Evolutionary conservation across 1,140 invertebrate species (phyloP).

Genomic region (Steinernema khuongi): DNA sequence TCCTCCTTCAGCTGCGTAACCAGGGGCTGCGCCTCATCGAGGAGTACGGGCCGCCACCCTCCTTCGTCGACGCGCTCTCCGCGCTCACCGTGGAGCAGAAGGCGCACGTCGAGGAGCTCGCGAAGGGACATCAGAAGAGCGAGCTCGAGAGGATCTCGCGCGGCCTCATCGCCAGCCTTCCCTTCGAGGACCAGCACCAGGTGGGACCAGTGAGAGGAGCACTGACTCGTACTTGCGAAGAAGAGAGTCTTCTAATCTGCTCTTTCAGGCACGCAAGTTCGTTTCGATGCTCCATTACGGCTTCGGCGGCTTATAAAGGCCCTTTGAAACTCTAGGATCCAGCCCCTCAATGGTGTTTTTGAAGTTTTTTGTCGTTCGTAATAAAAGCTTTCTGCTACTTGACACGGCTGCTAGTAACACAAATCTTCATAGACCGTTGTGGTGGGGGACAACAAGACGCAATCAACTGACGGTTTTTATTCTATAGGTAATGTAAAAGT

Average conservation of each 20-base stretch:
- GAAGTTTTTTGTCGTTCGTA: no score
- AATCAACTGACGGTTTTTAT: no score
- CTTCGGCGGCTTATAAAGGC: not conserved
- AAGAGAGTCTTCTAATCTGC: not conserved
- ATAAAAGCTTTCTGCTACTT: no score
- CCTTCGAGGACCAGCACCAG: not conserved
- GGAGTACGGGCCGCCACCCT: not conserved
- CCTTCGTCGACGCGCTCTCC: not conserved
- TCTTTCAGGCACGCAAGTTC: not conserved
- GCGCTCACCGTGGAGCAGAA: constrained; percentile 1
- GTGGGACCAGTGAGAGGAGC: no score
- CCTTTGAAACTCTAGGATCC: no score
- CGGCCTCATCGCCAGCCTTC: not conserved
- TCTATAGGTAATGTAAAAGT: no score
- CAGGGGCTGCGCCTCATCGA: not conserved
- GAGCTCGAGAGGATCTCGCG: not conserved
- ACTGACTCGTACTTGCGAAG: no score
- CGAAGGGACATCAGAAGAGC: not conserved
- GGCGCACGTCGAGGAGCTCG: not conserved
- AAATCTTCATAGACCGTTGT: no score
- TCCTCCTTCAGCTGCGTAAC: not conserved
- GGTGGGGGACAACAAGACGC: no score
- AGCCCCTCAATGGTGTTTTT: no score
- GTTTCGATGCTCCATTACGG: not conserved
- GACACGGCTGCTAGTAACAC: no score